Conservation (phyloP, 2,888 invertebrate species). For the Dichetophora obliterata region DNA sequence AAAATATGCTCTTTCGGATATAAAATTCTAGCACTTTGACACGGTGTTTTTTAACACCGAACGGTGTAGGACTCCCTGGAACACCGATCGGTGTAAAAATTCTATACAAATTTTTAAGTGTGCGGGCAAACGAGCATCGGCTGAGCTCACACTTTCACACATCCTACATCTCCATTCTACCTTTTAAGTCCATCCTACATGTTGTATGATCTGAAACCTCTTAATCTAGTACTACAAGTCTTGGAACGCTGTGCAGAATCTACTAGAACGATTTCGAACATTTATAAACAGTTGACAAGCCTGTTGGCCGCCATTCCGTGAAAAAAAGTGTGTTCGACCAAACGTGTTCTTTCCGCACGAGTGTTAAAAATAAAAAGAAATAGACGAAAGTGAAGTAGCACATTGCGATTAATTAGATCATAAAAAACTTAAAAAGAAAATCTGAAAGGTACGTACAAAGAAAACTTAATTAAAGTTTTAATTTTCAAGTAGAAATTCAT, state of each 20-base stretch:
- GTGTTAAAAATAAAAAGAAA: constrained; percentile 53
- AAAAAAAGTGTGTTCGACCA: constrained; percentile 57
- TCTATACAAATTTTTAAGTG: too few relatives aligned
- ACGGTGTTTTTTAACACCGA: too few relatives aligned
- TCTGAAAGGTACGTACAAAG: constrained; percentile 54
- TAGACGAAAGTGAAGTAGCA: constrained; percentile 57
- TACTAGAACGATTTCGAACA: constrained; percentile 46
- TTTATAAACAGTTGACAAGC: constrained; percentile 43
- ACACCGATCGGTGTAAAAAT: too few relatives aligned
- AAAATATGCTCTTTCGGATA: too few relatives aligned
- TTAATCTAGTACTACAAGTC: background rate
- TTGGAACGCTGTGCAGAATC: constrained; percentile 45
- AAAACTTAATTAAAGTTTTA: background rate
- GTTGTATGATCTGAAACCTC: background rate
- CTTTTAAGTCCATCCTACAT: too few relatives aligned
- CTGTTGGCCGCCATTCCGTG: constrained; percentile 47
- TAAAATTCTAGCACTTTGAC: too few relatives aligned
- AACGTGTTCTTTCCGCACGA: constrained; percentile 55
- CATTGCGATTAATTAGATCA: constrained; percentile 44
- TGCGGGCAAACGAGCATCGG: too few relatives aligned
- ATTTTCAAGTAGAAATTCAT: background rate
- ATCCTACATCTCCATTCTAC: too few relatives aligned
- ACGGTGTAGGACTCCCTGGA: too few relatives aligned
- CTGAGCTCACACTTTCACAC: too few relatives aligned
- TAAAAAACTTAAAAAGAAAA: constrained; percentile 40